These are phyloP conservation scores for Trimorus sp. DNA, from an alignment of 2,888 invertebrate species.

Conservation along the genomic window DNA sequence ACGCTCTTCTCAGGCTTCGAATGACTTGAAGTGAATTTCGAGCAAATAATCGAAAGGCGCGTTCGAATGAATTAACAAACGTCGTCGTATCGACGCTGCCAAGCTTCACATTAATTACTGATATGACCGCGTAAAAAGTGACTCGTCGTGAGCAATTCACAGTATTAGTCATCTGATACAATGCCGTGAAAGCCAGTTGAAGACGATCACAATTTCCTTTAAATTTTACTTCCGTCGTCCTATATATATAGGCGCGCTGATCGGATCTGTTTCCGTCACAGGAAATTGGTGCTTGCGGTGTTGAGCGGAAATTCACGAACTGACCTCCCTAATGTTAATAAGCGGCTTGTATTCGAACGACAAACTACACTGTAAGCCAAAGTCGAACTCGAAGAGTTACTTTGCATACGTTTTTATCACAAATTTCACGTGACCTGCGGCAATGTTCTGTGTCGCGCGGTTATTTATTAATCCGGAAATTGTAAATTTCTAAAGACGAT, in stretches of 20 bases:
- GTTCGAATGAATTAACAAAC: too few relatives aligned
- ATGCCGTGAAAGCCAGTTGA: slow-evolving; percentile 29
- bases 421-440: background rate
- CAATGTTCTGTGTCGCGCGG: slow-evolving; percentile 8
- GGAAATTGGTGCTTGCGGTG: slow-evolving; percentile 78
- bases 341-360: slow-evolving; percentile 62
- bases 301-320: slow-evolving; percentile 74
- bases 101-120: too few relatives aligned
- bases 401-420: slow-evolving; percentile 3
- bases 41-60: too few relatives aligned
- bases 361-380: slow-evolving; percentile 43
- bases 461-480: background rate
- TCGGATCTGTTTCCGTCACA: slow-evolving; percentile 73
- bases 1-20: too few relatives aligned
- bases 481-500: background rate
- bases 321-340: slow-evolving; percentile 75
- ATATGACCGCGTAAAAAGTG: too few relatives aligned
- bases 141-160: slow-evolving; percentile 16
- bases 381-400: background rate
- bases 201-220: slow-evolving; percentile 55
- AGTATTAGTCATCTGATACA: slow-evolving; percentile 29
- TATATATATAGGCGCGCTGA: slow-evolving; percentile 67
- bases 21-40: too few relatives aligned
- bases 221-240: slow-evolving; percentile 54
- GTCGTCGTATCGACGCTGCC: too few relatives aligned